Evolutionary conservation across 2,113 vertebrate species (phyloP), one percentile per base, ranked within the genome.

Genomic region (Tursiops truncatus): DNA sequence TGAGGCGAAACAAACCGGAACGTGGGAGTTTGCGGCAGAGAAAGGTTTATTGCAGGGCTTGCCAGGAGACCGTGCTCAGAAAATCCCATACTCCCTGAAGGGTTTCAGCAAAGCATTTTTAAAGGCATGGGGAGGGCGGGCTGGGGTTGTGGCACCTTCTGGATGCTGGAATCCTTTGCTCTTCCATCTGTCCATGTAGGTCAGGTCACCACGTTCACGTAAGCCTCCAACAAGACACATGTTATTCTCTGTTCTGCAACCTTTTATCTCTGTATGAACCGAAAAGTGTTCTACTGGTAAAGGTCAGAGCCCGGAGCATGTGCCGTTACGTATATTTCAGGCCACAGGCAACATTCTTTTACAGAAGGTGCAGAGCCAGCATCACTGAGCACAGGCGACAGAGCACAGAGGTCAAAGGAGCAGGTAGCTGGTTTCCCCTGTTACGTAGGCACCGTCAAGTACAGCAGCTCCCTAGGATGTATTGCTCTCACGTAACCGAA

Each of bases 381-480:
- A 8, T 0, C 14, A 47, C 41, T 18, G 9, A 76, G 8, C 41
- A 18, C 2, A 31, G 73, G 56, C 56, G 8, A 58, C 17, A 20
- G 26, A 74, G 5, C 26, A 47, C 41, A 17, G 1, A 10, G 28
- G 14, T 47, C 44, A 10, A 10, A 74, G 17, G 17, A 18, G 7
- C 56, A 47, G 23, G 26, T 53, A 53, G 18, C 53, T 31, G 14
- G 14, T 31, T 44, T 47, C 31, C 25, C 41, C 26, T 18, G 4
- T 18, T 47, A 9, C 41, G 5, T 1, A 31, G 41, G 28, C 73
- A 58, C 56, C 56, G 56, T 7, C 15, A 1, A 14, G 26, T 18
- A 28, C 7, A 4, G 28, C 20, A 8, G 2, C 6, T 15, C n/a
- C 41, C 25, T 1, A 7, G 33, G n/a, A 5, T 13, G 2, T 18